Base-by-base conservation (phyloP, 2,888 invertebrate species). In the Drosophila melanosoma region DNA sequence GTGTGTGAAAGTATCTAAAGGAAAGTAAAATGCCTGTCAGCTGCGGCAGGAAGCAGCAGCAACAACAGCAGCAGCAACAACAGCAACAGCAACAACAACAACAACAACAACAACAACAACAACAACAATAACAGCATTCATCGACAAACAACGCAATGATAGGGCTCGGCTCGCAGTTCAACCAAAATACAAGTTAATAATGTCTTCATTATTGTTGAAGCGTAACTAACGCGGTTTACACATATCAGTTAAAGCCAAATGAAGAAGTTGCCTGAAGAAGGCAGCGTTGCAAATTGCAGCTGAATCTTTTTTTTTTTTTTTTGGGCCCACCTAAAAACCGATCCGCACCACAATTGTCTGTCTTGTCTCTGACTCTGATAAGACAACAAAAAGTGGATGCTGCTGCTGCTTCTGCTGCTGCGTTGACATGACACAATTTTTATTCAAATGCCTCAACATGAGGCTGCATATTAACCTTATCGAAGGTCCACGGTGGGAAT, bases 141-240 rank as follows among this genome's bases (percentile, higher is more conserved):
- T 29, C 5, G n/a, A n/a, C 29, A n/a, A 49, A 69, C 51, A 66
- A 52, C 52, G 59, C 70, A 69, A 69, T 69, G 60, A 69, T 76
- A 65, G 81, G 72, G 60, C 70, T 72, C 45, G 53, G 57, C 76
- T 64, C 79, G 69, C 60, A 69, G 79, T 56, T 75, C 77, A 84
- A 86, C 69, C 70, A 79, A 81, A 89, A 87, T 84, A 87, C 86
- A 88, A 91, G 90, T 91, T 91, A 91, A 91, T 91, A 91, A 91
- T 91, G 91, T 91, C 91, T 91, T 91, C 91, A 91, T 91, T 90
- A 91, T 90, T 88, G 83, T 83, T 82, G 83, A 91, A 91, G 92
- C 91, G 92, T 90, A 90, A 83, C 91, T 91, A 91, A 91, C 82
- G 80, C 71, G 91, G 91, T 91, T 91, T 91, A 91, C 91, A 91